Evolutionary conservation across 2,797 vertebrate genomes (phyloP).

Genomic region (Choloepus didactylus): DNA sequence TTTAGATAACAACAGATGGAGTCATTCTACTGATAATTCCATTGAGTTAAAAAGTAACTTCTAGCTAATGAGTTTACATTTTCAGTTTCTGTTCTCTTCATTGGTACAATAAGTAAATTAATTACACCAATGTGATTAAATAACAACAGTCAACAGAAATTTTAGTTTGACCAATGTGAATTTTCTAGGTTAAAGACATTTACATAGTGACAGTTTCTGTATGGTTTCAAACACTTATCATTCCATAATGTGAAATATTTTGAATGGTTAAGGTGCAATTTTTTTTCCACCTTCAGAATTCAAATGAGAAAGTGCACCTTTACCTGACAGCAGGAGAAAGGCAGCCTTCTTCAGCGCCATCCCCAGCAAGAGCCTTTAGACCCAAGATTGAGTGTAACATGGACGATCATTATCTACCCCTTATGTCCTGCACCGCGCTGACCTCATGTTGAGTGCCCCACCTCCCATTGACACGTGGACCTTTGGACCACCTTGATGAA

Average conservation of each 20-base stretch:
- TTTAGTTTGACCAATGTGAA: neutral
- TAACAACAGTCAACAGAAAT: neutral
- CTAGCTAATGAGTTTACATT: neutral
- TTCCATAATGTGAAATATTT: neutral
- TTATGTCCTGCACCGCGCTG: neutral
- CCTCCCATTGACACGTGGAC: neutral
- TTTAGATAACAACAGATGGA: neutral
- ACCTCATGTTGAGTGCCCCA: neutral
- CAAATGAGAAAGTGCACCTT: neutral
- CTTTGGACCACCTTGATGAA: constrained; percentile 11
- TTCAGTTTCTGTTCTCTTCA: constrained; percentile 11
- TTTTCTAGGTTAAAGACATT: neutral
- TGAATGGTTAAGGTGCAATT: neutral
- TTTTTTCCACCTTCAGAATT: neutral
- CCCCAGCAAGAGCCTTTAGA: neutral
- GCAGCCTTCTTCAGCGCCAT: neutral
- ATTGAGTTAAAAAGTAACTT: neutral
- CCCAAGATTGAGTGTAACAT: neutral
- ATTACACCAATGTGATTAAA: constrained; percentile 1
- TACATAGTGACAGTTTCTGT: neutral
- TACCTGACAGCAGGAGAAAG: neutral
- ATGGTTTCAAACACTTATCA: neutral
- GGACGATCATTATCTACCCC: neutral
- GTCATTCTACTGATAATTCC: constrained; percentile 3
- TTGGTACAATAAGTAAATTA: neutral